These are phyloP conservation scores for Acleris holmiana DNA, from an alignment of 2,888 invertebrate genomes.

Conservation along the genomic window DNA sequence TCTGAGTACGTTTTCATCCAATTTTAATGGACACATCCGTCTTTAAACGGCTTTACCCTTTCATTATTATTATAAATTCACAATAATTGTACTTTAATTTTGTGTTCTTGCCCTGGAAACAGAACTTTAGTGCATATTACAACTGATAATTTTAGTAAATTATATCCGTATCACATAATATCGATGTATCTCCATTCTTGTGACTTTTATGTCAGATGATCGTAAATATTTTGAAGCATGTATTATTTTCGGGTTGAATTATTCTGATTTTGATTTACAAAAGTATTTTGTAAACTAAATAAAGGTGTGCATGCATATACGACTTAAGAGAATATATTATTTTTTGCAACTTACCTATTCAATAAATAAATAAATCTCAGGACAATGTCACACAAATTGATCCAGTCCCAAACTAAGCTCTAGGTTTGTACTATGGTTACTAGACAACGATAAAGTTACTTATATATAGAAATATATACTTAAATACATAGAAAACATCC, in stretches of 20 bases:
- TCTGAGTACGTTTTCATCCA: conserved; percentile 26
- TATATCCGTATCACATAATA: conserved; percentile 1
- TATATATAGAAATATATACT: no score
- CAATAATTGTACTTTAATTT: conserved; percentile 15
- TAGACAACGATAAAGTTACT: no score
- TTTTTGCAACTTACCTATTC: no score
- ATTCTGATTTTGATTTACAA: no score
- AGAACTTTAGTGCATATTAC: conserved; percentile 22
- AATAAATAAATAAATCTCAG: no score
- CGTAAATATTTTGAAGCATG: not conserved
- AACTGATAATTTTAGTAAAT: conserved; percentile 11
- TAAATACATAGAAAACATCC: no score
- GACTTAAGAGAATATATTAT: no score
- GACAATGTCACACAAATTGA: no score
- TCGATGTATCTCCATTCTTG: not conserved
- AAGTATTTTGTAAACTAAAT: no score
- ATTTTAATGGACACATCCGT: conserved; percentile 14
- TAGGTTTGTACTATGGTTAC: no score
- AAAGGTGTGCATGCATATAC: no score
- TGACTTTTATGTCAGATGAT: not conserved
- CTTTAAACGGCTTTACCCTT: conserved; percentile 4
- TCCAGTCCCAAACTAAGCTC: no score
- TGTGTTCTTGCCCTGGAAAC: conserved; percentile 18
- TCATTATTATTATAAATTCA: conserved; percentile 32
- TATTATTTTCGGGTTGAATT: not conserved